phyloP scores from a whole-genome alignment of 2,797 vertebrate genomes.

The Okamejei kenojei region DNA sequence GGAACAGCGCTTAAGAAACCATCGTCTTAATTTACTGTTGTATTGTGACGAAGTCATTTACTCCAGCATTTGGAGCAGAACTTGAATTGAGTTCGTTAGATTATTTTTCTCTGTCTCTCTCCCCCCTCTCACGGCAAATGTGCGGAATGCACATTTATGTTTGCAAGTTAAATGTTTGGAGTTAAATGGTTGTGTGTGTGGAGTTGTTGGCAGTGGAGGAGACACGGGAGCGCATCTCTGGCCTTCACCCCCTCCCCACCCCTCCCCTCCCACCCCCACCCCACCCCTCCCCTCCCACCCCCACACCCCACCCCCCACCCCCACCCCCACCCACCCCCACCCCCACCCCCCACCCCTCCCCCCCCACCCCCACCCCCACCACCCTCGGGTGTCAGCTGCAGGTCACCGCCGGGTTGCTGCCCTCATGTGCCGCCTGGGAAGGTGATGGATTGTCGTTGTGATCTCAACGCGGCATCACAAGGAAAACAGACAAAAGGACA shows the following conservation, averaged over 20 bases:
- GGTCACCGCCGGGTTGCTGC: neutral
- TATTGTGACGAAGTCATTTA: neutral
- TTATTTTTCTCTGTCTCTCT: neutral
- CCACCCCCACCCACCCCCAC: neutral
- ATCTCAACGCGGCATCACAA: neutral
- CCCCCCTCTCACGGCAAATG: neutral
- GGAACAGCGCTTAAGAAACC: neutral
- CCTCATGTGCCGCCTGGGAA: neutral
- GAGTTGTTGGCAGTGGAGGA: neutral
- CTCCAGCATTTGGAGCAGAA: neutral
- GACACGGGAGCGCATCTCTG: neutral
- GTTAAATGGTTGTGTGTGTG: neutral
- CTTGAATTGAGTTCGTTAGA: neutral
- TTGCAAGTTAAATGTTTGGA: neutral
- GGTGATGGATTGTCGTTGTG: slow-evolving; percentile 4
- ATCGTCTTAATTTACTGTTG: neutral
- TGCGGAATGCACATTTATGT: neutral
- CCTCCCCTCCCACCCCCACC: neutral
- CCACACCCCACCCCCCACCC: neutral
- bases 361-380: neutral
- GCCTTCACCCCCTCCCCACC: neutral
- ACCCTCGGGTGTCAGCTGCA: neutral
- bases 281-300: neutral
- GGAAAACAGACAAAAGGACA: neutral
- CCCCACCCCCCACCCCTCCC: no score